phyloP scores from a whole-genome alignment of 2,888 invertebrate species.

The Dolichomitus sp. region DNA sequence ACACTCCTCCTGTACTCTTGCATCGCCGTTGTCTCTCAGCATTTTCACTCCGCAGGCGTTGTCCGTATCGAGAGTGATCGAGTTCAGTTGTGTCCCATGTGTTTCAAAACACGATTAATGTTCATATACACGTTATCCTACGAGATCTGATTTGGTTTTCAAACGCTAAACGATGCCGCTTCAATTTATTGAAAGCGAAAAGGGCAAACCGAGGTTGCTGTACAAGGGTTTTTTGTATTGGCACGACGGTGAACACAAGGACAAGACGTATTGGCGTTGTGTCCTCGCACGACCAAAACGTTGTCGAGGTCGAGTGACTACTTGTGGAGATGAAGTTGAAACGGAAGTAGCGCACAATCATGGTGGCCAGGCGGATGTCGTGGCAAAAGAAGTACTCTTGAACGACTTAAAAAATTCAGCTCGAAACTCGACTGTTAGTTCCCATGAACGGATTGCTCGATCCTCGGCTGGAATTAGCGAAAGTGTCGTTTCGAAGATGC shows the following conservation, averaged over 20 bases:
- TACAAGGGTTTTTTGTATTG: conserved; percentile 9
- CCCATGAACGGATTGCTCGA: conserved; percentile 14
- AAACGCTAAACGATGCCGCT: conserved; percentile 6
- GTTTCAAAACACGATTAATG: background rate
- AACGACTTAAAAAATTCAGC: conserved; percentile 11
- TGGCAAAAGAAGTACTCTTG: conserved; percentile 10
- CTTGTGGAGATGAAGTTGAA: background rate
- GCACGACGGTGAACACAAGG: background rate
- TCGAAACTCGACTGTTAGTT: conserved; percentile 2
- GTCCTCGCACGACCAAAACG: background rate
- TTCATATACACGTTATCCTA: background rate
- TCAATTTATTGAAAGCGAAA: conserved; percentile 18
- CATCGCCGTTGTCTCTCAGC: too few species aligned
- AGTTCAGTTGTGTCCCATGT: background rate
- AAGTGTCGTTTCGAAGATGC: conserved; percentile 17
- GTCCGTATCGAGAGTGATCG: background rate
- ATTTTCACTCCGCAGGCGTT: too few species aligned
- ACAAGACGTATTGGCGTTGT: conserved; percentile 15
- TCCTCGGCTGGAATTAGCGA: conserved; percentile 14
- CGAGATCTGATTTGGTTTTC: background rate
- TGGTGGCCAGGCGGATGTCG: conserved; percentile 20
- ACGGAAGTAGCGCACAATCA: conserved; percentile 3
- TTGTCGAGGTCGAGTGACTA: conserved; percentile 7
- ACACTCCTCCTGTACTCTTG: too few species aligned
- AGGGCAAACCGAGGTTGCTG: conserved; percentile 12